Evolutionary conservation across 2,113 vertebrate species (phyloP).

Genomic region (Ptilorrhoa leucosticta): DNA sequence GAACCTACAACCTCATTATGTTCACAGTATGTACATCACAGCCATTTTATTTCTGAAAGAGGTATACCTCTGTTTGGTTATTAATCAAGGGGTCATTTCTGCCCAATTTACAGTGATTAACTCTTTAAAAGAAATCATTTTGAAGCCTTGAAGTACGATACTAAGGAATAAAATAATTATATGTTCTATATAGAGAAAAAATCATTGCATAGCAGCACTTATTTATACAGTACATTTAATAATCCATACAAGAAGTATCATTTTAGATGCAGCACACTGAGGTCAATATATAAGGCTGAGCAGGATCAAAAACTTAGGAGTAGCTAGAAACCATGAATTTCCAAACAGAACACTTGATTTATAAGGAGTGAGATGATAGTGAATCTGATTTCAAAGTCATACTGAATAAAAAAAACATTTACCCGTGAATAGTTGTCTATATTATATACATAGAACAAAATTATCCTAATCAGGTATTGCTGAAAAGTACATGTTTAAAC

Average conservation of each 20-base stretch:
- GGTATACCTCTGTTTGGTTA: neutral
- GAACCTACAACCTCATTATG: constrained; percentile 54
- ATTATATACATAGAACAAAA: neutral
- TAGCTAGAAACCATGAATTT: neutral
- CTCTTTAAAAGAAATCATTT: neutral
- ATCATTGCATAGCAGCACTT: neutral
- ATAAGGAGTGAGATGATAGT: neutral
- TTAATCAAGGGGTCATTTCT: constrained; percentile 39
- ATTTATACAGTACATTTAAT: neutral
- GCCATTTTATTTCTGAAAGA: neutral
- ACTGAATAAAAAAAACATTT: neutral
- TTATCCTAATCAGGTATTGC: neutral
- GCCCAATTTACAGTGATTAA: neutral
- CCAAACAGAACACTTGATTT: neutral
- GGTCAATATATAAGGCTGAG: neutral
- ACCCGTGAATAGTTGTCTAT: neutral
- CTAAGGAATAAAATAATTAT: neutral
- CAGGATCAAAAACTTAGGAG: neutral
- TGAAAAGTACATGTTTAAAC: neutral
- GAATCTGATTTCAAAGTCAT: neutral
- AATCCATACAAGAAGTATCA: neutral
- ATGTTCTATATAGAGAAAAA: neutral
- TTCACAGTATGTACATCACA: constrained; percentile 47
- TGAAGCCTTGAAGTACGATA: neutral
- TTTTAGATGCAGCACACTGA: neutral